Conservation (phyloP, 2,797 vertebrate species). For the Pseudochirops cupreus region DNA sequence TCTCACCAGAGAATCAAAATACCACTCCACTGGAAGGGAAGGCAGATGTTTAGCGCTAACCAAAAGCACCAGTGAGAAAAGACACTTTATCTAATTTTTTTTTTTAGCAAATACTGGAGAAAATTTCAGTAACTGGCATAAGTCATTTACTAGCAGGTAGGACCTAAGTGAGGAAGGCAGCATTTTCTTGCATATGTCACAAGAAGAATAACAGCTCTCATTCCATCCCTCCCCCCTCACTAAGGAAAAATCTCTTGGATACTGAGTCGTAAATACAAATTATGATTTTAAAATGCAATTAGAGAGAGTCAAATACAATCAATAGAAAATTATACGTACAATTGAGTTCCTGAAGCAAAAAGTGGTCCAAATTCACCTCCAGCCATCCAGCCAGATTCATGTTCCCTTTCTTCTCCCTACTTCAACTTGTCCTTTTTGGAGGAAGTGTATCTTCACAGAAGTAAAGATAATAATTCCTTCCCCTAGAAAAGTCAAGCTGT, state of each 20-base stretch:
- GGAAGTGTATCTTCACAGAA: too few relatives aligned
- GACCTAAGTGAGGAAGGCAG: neutral
- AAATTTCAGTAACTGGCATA: neutral
- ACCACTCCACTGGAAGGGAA: neutral
- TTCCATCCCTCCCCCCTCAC: neutral
- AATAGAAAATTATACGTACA: neutral
- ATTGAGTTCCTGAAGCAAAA: neutral
- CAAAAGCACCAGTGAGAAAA: neutral
- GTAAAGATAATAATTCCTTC: neutral
- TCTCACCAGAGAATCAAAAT: neutral
- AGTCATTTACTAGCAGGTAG: neutral
- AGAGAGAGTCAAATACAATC: neutral
- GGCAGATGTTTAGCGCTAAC: neutral
- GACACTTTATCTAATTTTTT: neutral
- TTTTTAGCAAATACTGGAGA: neutral
- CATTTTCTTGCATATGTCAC: neutral
- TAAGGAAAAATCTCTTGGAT: neutral
- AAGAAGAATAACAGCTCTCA: neutral
- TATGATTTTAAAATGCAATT: neutral
- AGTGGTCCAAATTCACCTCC: neutral
- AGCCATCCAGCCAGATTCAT: neutral
- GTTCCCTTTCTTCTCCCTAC: neutral
- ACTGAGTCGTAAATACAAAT: neutral
- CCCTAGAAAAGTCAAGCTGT: neutral
- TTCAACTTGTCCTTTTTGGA: neutral